Percentiles rank a stretch among this genome's conserved stretches.
These are phyloP conservation scores for Drosophila sp. DNA, from an alignment of 1,140 invertebrate species.

Conservation along the genomic window DNA sequence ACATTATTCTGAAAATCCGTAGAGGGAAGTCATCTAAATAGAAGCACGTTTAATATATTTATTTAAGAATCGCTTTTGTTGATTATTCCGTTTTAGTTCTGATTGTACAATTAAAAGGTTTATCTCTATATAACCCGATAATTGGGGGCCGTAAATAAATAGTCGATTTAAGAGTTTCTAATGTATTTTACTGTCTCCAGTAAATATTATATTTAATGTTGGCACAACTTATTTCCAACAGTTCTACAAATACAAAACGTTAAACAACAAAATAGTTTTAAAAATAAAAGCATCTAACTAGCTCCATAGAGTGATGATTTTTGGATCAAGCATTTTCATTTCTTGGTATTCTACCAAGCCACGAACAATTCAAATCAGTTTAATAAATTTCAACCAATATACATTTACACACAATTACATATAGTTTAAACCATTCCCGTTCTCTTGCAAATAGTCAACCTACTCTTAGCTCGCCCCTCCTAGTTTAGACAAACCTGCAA, in stretches of 20 bases:
- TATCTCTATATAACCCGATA: background rate
- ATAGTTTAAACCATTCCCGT: background rate
- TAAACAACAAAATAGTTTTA: background rate
- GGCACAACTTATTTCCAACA: background rate
- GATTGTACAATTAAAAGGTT: background rate
- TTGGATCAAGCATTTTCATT: conserved; percentile 16
- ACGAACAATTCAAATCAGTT: background rate
- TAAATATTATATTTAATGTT: conserved; percentile 3
- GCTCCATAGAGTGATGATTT: conserved; percentile 36
- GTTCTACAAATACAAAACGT: background rate
- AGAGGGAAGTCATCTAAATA: background rate
- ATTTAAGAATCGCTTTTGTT: background rate
- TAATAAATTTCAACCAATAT: background rate
- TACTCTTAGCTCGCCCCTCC: conserved; percentile 13
- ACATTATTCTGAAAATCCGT: background rate
- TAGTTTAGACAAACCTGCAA: conserved; percentile 19
- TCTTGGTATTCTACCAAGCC: background rate
- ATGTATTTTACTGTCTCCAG: background rate
- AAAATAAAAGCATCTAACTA: conserved; percentile 45
- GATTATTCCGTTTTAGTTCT: background rate
- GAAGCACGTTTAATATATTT: background rate
- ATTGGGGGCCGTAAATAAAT: background rate
- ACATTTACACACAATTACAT: background rate
- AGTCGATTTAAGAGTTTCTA: background rate
- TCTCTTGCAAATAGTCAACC: conserved; percentile 12